Evolutionary conservation across 2,888 invertebrate genomes (phyloP), one percentile per base, ranked within the genome.

Genomic region (Cerastis leucographa): DNA sequence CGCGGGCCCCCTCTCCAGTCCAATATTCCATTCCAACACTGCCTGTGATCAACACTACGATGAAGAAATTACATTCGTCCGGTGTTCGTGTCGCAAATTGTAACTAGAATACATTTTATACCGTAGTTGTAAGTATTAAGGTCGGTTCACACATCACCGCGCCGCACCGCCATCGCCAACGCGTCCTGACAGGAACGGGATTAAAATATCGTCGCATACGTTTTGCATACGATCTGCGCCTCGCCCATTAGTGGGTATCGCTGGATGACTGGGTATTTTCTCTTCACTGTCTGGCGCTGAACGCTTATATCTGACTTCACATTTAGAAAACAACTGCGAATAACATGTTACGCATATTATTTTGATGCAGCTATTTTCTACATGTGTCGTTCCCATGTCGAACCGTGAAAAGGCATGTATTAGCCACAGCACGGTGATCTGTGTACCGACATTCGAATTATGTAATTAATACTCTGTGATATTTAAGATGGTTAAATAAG

Each of bases 401-500:
- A 42, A n/a, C 72, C 78, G 61, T 77, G 78, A 74, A 86, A 81
- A 73, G 78, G 76, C 71, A 80, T 68, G 88, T 79, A 77, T 81
- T 77, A 73, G 84, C 71, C n/a, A 62, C 72, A 66, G 70, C 76
- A 67, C 74, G 75, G 78, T 80, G 77, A 83, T 83, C 73, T 81
- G 87, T 86, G 80, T 66, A 88, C 76, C 87, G 83, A 80, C 80
- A 74, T 75, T 90, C 85, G 85, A 90, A 88, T 91, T 89, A 90
- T 92, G 87, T 94, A 94, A 94, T 93, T 94, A 94, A 94, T 93
- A 92, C 92, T 92, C 95, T 95, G 95, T 95, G 95, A 95, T 95
- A 95, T 95, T 93, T 94, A 94, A 93, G 91, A 92, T 90, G 93
- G 91, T 92, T 94, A 93, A 92, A 91, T 93, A 85, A 87, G 91